Base-by-base conservation (phyloP, 92 coral and sea anemone species). In the Ricordea florida region DNA sequence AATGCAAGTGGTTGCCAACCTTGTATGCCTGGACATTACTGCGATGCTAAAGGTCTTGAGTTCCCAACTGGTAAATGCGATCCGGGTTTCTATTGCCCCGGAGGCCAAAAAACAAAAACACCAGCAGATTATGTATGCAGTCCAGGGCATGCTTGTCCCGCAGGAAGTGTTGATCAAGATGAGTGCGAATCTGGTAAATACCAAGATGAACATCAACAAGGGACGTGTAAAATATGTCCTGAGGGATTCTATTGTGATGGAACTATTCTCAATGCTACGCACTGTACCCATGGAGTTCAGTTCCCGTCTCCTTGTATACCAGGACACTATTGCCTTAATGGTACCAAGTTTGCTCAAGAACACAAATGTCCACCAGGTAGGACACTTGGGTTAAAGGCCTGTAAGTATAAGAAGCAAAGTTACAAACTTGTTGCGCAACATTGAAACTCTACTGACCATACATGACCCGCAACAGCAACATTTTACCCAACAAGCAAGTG, bases 161-260 rank as follows among this genome's bases (percentile, higher is more conserved):
- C 82, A 24, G 92, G 94, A 52, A 96, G 99, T 57, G 86, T 86
- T n/a, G 25, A 42, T 9, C 79, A 96, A 50, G 59, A 63, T 20
- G 80, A 97, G 0, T 96, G 99, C 50, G 50, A 60, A 15, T 85
- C 90, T 74, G 99, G 99, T 18, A 66, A 58, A 16, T 96, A 79
- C 60, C 99, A 96, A 63, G 96, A 96, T 62, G 97, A 96, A 66
- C 87, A 82, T 71, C 90, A 85, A 45, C 90, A 65, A 37, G 60
- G 89, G 57, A 45, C 69, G 10, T 96, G 99, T 62, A 96, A 96
- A 68, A 62, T 41, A 4, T 96, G 99, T 50, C 99, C 93, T 1
- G 96, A 85, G 41, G 99, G 99, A 13, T 96, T 71, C 67, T 96
- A 58, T 78, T 96, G 99, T 58, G 99, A 96, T 89, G 93, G 89